These are phyloP conservation scores for Odontothrips loti DNA, from an alignment of 2,888 invertebrate species.

Conservation along the genomic window DNA sequence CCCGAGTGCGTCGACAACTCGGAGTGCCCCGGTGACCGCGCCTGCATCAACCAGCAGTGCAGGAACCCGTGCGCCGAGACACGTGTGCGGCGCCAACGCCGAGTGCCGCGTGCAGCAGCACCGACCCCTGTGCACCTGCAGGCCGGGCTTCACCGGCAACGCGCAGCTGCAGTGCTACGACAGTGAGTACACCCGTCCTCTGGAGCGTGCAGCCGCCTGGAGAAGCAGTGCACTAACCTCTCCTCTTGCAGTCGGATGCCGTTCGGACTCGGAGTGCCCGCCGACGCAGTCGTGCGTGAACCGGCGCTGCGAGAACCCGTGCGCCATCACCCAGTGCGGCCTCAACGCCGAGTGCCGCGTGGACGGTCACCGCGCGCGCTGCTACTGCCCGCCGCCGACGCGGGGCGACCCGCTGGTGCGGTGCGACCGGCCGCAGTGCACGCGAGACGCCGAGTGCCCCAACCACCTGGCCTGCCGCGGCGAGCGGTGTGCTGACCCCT, in stretches of 20 bases:
- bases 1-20: conserved; percentile 72
- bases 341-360: conserved; percentile 70
- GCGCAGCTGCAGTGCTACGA: conserved; percentile 72
- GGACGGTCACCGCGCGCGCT: conserved; percentile 70
- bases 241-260: conserved; percentile 66
- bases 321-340: conserved; percentile 75
- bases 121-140: conserved; percentile 75
- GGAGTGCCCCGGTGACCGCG: conserved; percentile 77
- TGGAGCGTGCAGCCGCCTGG: not conserved
- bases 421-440: conserved; percentile 75
- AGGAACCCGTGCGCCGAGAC: conserved; percentile 67
- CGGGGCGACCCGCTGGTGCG: conserved; percentile 74
- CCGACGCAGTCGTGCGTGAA: conserved; percentile 77
- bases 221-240: not conserved
- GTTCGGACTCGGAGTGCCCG: conserved; percentile 78
- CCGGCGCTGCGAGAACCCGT: conserved; percentile 74
- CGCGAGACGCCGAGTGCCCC: conserved; percentile 69
- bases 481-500: conserved; percentile 77
- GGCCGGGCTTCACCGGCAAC: conserved; percentile 78
- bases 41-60: conserved; percentile 73
- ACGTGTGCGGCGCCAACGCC: conserved; percentile 71
- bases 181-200: conserved; percentile 49
- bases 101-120: conserved; percentile 74
- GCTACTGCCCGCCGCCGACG: conserved; percentile 70
- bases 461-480: conserved; percentile 72